These are phyloP conservation scores for Lepisosteus osseus DNA, from an alignment of 2,113 vertebrate genomes.

Conservation along the genomic window DNA sequence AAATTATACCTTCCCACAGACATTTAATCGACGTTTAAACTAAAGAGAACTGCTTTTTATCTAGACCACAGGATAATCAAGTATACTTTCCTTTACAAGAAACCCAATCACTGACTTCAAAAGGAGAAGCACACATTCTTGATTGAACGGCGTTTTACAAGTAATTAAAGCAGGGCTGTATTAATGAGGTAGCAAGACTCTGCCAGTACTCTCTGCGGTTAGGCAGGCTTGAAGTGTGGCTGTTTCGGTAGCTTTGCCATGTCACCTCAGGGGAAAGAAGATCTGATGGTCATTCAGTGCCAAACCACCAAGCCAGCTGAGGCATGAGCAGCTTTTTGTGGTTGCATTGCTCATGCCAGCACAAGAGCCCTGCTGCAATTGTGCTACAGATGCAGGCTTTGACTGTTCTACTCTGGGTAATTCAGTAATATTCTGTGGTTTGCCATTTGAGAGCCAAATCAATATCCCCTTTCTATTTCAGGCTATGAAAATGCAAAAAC, in stretches of 20 bases:
- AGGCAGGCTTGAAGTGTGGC: constrained; percentile 36
- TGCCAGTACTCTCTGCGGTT: neutral
- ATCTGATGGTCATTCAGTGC: constrained; percentile 32
- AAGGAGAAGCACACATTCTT: neutral
- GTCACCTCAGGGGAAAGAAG: constrained; percentile 52
- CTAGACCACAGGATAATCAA: too few species aligned
- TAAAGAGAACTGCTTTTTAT: too few species aligned
- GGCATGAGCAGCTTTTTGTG: constrained; percentile 53
- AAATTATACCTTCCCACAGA: too few species aligned
- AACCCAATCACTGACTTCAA: too few species aligned
- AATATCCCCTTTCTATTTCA: neutral
- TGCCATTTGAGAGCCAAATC: neutral
- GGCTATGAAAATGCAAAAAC: neutral
- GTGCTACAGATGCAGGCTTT: constrained; percentile 61
- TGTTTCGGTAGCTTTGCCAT: constrained; percentile 51
- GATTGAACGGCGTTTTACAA: neutral
- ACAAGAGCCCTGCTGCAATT: constrained; percentile 50
- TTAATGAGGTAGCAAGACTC: neutral
- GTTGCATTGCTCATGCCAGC: constrained; percentile 59
- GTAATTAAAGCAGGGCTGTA: neutral
- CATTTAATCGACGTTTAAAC: too few species aligned
- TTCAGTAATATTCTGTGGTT: constrained; percentile 4
- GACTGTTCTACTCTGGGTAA: constrained; percentile 27
- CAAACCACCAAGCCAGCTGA: constrained; percentile 61
- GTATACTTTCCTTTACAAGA: too few species aligned